Evolutionary conservation across 2,797 vertebrate species (phyloP).

Genomic region (Oreonectes daqikongensis): DNA sequence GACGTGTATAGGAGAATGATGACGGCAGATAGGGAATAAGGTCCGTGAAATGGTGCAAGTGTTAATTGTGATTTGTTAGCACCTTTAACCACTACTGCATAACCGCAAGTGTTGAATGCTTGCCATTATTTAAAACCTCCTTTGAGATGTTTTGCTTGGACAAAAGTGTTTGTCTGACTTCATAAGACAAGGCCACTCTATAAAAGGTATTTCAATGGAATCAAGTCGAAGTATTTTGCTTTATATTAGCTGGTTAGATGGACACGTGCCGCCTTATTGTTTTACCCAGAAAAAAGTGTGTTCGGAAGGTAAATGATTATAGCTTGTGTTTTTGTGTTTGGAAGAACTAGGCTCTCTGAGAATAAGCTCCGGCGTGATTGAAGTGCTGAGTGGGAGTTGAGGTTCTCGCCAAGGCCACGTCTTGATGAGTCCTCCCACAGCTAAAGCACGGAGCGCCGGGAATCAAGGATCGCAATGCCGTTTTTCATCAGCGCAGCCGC

Average conservation of each 20-base stretch:
- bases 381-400: slow-evolving; percentile 52
- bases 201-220: background rate
- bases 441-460: slow-evolving; percentile 41
- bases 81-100: background rate
- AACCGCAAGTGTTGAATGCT: background rate
- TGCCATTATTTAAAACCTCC: background rate
- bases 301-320: slow-evolving; percentile 22
- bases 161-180: background rate
- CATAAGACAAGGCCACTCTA: background rate
- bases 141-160: background rate
- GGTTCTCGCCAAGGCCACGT: slow-evolving; percentile 37
- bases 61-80: slow-evolving; percentile 21
- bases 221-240: background rate
- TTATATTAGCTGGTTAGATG: background rate
- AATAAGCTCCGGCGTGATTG: slow-evolving; percentile 46
- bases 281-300: background rate
- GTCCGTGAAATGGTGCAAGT: slow-evolving; percentile 3
- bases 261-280: background rate
- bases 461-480: slow-evolving; percentile 11
- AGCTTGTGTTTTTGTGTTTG: slow-evolving; percentile 9
- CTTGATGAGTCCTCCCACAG: slow-evolving; percentile 46
- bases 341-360: slow-evolving; percentile 12
- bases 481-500: slow-evolving; percentile 34
- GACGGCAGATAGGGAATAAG: background rate
- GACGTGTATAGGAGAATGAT: background rate